These are phyloP conservation scores for Holotrichia oblita DNA, from an alignment of 1,140 invertebrate species.

Conservation along the genomic window DNA sequence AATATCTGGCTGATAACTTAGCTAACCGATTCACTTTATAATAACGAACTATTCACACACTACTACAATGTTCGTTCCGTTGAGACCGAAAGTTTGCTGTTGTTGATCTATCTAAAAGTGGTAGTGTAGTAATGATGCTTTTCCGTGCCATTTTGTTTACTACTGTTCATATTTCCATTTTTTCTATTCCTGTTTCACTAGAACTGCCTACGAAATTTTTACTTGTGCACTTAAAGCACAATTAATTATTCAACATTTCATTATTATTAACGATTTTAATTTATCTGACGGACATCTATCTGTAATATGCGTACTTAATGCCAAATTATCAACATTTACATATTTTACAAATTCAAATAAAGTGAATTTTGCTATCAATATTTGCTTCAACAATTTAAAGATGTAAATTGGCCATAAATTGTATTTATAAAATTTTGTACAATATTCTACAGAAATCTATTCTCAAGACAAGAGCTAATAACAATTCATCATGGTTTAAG, in stretches of 20 bases:
- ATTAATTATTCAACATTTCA: neutral
- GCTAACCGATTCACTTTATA: neutral
- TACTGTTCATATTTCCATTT: neutral
- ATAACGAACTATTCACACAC: neutral
- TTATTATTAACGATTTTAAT: neutral
- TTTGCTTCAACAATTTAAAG: too few relatives aligned
- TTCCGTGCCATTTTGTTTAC: neutral
- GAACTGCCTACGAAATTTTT: neutral
- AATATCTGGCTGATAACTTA: neutral
- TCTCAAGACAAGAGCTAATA: too few relatives aligned
- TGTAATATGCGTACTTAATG: too few relatives aligned
- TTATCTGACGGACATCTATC: neutral
- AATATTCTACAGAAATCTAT: too few relatives aligned
- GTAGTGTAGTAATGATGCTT: neutral
- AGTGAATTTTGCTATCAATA: too few relatives aligned
- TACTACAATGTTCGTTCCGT: neutral
- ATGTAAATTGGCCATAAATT: too few relatives aligned
- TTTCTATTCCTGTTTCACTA: neutral
- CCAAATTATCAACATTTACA: too few relatives aligned
- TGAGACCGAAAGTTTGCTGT: neutral
- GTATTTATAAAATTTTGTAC: too few relatives aligned
- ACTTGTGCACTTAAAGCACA: neutral
- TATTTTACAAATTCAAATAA: too few relatives aligned
- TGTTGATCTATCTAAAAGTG: neutral
- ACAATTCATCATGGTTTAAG: too few relatives aligned